Percentiles rank a stretch among this genome's conserved stretches.
Conservation (phyloP, 2,888 invertebrate genomes). For the Orthosia cruda region DNA sequence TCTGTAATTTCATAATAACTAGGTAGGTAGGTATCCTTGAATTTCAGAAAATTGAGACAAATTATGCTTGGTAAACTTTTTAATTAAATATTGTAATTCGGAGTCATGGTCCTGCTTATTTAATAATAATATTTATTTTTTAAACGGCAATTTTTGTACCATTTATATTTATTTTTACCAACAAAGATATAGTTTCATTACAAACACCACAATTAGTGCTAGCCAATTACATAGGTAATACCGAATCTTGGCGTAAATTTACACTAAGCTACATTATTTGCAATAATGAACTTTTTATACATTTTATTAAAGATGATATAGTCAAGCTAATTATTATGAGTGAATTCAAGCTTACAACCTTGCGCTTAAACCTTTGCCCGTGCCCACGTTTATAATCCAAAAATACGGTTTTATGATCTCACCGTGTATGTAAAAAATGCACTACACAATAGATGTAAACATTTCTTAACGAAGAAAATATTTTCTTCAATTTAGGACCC, state of each 20-base stretch:
- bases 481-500: neutral
- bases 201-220: neutral
- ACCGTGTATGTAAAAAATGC: neutral
- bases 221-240: neutral
- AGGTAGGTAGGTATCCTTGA: neutral
- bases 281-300: neutral
- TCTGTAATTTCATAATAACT: neutral
- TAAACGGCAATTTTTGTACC: neutral
- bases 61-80: neutral
- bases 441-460: neutral
- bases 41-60: neutral
- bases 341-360: no score
- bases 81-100: neutral
- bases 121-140: neutral
- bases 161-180: neutral
- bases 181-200: neutral
- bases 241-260: neutral
- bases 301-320: neutral
- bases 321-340: neutral
- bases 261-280: neutral
- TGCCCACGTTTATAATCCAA: no score
- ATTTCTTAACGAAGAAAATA: neutral
- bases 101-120: neutral
- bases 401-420: no score
- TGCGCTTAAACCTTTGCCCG: no score